Conservation (phyloP, 2,888 invertebrate species). For the Leptopilina syphax region DNA sequence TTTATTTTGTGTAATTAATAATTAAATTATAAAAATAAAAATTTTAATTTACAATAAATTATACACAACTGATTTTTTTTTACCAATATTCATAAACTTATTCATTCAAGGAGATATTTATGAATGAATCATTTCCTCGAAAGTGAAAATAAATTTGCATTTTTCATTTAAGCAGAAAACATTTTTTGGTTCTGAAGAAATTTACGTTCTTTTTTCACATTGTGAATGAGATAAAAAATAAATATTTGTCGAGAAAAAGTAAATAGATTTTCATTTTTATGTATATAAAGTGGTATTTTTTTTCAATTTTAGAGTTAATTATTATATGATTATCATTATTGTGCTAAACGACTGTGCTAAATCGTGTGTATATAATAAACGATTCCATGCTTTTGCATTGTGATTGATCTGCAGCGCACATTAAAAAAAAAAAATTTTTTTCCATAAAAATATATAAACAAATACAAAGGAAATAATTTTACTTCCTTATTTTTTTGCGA, state of each 20-base stretch:
- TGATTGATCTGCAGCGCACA: slow-evolving; percentile 6
- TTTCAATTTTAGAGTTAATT: slow-evolving; percentile 12
- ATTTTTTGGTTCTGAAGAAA: background rate
- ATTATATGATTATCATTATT: slow-evolving; percentile 1
- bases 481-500: too few species aligned
- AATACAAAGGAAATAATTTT: slow-evolving; percentile 7
- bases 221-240: background rate
- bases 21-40: too few species aligned
- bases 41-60: too few species aligned
- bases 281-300: background rate
- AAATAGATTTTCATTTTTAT: background rate
- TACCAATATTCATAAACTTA: too few species aligned
- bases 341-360: slow-evolving; percentile 20
- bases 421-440: slow-evolving; percentile 7
- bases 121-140: background rate
- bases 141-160: background rate
- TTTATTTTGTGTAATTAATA: too few species aligned
- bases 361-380: background rate
- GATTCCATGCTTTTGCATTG: slow-evolving; percentile 13
- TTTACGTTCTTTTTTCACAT: background rate
- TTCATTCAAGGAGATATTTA: background rate
- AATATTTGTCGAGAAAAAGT: slow-evolving; percentile 15
- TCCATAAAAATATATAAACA: background rate
- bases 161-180: background rate
- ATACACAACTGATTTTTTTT: too few species aligned